These are phyloP conservation scores for Chaetodon trifascialis DNA, from an alignment of 2,113 vertebrate species.

Conservation along the genomic window DNA sequence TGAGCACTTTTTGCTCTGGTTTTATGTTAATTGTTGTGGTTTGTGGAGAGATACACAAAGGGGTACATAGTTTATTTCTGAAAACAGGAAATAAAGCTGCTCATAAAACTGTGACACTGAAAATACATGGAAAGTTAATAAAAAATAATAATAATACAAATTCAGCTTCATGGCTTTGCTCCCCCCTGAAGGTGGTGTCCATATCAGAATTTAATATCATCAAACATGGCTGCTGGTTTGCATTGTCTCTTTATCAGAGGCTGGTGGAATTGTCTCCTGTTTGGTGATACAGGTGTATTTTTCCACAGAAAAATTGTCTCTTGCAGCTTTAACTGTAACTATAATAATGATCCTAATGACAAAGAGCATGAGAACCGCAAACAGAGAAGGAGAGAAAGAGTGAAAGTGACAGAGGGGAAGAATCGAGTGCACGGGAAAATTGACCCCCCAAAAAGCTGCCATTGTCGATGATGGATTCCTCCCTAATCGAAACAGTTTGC, in stretches of 20 bases:
- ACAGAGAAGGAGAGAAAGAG: constrained; percentile 66
- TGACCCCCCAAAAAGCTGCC: constrained; percentile 91
- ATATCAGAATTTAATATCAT: background rate
- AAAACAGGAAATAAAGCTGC: background rate
- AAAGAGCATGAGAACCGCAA: constrained; percentile 47
- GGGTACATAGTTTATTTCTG: background rate
- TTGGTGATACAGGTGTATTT: constrained; percentile 10
- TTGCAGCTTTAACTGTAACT: constrained; percentile 19
- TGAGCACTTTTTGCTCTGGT: background rate
- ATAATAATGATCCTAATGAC: constrained; percentile 55
- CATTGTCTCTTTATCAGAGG: background rate
- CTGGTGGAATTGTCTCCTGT: background rate
- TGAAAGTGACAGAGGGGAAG: constrained; percentile 76
- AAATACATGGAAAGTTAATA: background rate
- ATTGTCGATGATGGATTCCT: constrained; percentile 96
- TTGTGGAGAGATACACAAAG: background rate
- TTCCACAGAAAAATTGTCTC: background rate
- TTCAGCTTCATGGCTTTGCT: background rate
- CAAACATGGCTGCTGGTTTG: background rate
- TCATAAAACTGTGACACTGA: background rate
- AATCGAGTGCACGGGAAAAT: constrained; percentile 86
- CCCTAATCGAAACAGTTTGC: constrained; percentile 98
- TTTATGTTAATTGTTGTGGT: background rate
- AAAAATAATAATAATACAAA: background rate
- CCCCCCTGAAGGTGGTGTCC: background rate